Evolutionary conservation across 2,113 vertebrate species (phyloP), one percentile per base, ranked within the genome.

Genomic region (Castor canadensis): DNA sequence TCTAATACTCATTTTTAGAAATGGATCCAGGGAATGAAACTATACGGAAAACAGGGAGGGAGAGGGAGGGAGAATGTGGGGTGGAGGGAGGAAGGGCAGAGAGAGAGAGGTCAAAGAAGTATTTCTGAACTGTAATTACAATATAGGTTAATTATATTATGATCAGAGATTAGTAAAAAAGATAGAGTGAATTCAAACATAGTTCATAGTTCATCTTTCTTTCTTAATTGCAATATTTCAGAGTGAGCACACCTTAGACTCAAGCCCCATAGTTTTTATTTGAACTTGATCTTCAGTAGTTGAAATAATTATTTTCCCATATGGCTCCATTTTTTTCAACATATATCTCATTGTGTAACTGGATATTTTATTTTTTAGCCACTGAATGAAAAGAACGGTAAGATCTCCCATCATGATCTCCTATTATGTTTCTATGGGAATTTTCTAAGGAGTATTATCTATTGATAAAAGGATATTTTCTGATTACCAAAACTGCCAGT

Each of bases 401-500:
- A 73, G 38, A 58, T 84, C 19, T n/a, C 7, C 79, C 15, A 28
- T 62, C 10, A 38, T 45, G 49, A 19, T 38, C 32, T 75, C 54
- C 60, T 32, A 40, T 66, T 7, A 43, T 64, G 43, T 72, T 92
- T 89, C 83, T 22, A 4, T 58, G 54, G 45, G 56, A 6, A 22
- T 64, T 95, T 90, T 64, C 43, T n/a, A 82, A 89, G 54, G 58
- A 49, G 19, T 49, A 47, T 9, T 35, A 62, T 67, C 49, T 90
- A 58, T 89, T 52, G 69, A 82, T 87, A 75, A 87, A 73, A 45
- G 43, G n/a, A n/a, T n/a, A 20, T 83, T 89, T 95, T 64, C 20
- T 75, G 58, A 83, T 96, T 77, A 35, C 17, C 69, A 92, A 12
- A 30, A 66, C 26, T 97, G 49, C 52, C 69, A 71, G 35, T 13